A percentile compares a stretch with the other conserved stretches of the same genome.
Conservation (phyloP, 1,140 invertebrate genomes). For the Drosophila santomea region DNA sequence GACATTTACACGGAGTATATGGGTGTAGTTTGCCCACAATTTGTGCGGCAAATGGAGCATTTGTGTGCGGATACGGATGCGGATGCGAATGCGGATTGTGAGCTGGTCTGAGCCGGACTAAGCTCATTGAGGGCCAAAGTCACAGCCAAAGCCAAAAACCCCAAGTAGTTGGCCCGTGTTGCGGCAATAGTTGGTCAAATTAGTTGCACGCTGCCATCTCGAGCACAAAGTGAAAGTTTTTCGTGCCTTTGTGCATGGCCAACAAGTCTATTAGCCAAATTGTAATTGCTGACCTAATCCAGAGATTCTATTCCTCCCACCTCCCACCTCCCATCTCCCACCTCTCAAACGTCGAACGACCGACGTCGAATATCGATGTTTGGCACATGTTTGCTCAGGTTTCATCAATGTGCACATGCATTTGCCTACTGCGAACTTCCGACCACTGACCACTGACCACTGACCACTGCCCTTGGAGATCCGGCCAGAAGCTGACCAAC, state of each 20-base stretch:
- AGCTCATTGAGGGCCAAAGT: neutral
- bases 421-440: neutral
- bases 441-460: neutral
- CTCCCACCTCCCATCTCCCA: too few relatives aligned
- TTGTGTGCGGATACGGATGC: neutral
- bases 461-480: neutral
- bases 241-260: constrained; percentile 46
- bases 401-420: constrained; percentile 22
- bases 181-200: constrained; percentile 35
- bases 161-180: constrained; percentile 9
- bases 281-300: constrained; percentile 44
- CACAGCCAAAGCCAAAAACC: neutral
- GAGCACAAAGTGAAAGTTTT: constrained; percentile 21
- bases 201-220: constrained; percentile 18
- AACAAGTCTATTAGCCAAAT: constrained; percentile 63
- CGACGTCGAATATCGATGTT: constrained; percentile 7
- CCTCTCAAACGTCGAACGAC: neutral
- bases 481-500: neutral
- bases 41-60: constrained; percentile 3
- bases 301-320: neutral
- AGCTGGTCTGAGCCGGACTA: neutral
- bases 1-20: neutral
- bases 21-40: neutral
- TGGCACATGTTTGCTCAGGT: constrained; percentile 14
- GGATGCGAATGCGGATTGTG: neutral